Evolutionary conservation across 2,113 vertebrate species (phyloP).

Genomic region (Candoia aspera): DNA sequence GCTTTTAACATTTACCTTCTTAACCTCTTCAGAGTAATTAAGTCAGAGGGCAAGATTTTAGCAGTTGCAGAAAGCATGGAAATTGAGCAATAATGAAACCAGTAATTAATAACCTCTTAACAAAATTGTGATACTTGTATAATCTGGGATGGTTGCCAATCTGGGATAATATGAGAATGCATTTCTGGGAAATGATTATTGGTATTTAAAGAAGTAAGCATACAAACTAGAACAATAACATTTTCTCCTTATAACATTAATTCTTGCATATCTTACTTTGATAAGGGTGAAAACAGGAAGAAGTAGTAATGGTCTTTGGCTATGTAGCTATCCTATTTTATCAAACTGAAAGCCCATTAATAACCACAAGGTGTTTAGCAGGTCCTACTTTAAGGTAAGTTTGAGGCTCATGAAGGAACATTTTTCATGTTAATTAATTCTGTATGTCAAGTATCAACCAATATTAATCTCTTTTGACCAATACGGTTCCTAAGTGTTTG

Average conservation of each 20-base stretch:
- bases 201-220: constrained; percentile 42
- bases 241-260: constrained; percentile 35
- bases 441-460: constrained; percentile 65
- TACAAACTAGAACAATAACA: constrained; percentile 38
- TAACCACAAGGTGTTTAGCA: constrained; percentile 60
- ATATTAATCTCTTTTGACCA: constrained; percentile 62
- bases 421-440: constrained; percentile 72
- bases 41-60: constrained; percentile 56
- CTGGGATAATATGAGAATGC: constrained; percentile 22
- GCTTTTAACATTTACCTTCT: constrained; percentile 61
- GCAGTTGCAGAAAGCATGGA: constrained; percentile 58
- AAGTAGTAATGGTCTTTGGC: constrained; percentile 38
- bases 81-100: constrained; percentile 54
- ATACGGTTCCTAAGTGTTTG: constrained; percentile 63
- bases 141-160: constrained; percentile 53
- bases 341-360: constrained; percentile 61
- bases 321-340: constrained; percentile 35
- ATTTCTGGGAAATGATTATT: constrained; percentile 56
- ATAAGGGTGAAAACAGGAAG: constrained; percentile 46
- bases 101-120: constrained; percentile 50
- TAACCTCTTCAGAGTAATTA: constrained; percentile 71
- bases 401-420: constrained; percentile 52
- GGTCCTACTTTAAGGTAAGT: constrained; percentile 63
- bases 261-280: constrained; percentile 1
- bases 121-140: constrained; percentile 56